Conservation (phyloP, 1,140 invertebrate species). For the Lepidotrigona ventralis region DNA sequence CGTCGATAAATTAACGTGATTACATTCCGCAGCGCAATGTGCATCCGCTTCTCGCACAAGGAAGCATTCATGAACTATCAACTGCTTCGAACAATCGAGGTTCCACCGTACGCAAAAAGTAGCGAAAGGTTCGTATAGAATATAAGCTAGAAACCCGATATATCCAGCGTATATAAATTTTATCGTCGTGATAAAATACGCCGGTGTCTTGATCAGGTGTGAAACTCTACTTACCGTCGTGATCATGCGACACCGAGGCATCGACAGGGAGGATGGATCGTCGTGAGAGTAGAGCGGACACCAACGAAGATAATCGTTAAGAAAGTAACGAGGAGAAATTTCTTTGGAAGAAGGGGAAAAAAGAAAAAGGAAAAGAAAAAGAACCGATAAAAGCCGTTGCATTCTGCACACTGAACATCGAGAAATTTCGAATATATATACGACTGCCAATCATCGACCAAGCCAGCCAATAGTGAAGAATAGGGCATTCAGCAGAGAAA, state of each 20-base stretch:
- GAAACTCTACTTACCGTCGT: conserved; percentile 51
- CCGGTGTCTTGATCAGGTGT: conserved; percentile 9
- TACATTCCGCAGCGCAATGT: neutral
- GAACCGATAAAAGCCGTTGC: conserved; percentile 72
- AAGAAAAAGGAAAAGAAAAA: conserved; percentile 10
- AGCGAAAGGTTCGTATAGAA: neutral
- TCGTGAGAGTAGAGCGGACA: conserved; percentile 35
- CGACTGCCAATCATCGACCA: conserved; percentile 70
- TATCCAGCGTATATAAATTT: neutral
- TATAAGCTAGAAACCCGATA: neutral
- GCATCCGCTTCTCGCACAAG: neutral
- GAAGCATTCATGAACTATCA: neutral
- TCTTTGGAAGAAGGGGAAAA: conserved; percentile 12
- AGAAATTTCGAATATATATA: conserved; percentile 64
- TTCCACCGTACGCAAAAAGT: neutral
- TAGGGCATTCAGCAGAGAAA: conserved; percentile 62
- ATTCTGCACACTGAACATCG: conserved; percentile 72
- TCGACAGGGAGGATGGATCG: conserved; percentile 28
- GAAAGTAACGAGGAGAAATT: conserved; percentile 30
- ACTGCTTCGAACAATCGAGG: conserved; percentile 20
- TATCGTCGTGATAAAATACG: neutral
- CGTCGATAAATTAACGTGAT: neutral
- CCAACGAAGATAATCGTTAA: conserved; percentile 50
- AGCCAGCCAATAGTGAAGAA: conserved; percentile 65
- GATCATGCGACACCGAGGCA: conserved; percentile 57